A percentile compares a stretch with the other conserved stretches of the same genome.
Evolutionary conservation across 2,888 invertebrate species (phyloP).

Genomic region (Eristalinus sepulchralis): DNA sequence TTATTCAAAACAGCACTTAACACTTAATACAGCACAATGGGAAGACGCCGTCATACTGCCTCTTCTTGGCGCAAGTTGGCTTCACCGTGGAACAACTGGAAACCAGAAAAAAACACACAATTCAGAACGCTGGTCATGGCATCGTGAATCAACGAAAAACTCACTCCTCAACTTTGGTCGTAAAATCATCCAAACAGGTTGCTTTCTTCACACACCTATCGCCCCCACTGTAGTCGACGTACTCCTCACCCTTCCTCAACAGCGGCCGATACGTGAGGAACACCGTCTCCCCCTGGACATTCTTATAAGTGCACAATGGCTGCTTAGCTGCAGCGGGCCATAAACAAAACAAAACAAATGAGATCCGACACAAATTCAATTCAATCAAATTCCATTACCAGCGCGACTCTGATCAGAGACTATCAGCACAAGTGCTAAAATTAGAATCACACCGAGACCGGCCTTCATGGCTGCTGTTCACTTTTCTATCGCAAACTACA

Average conservation of each 20-base stretch:
- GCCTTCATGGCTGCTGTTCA: constrained; percentile 25
- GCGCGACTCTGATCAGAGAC: constrained; percentile 18
- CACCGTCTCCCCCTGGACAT: constrained; percentile 76
- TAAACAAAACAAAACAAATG: not conserved
- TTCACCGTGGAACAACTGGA: constrained; percentile 51
- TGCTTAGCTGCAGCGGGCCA: constrained; percentile 73
- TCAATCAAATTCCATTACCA: constrained; percentile 26
- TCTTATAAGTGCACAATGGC: constrained; percentile 77
- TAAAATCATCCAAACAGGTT: constrained; percentile 76
- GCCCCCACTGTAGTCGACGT: constrained; percentile 77
- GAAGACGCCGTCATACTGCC: constrained; percentile 77
- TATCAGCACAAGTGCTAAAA: constrained; percentile 38
- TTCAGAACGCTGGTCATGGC: not conserved
- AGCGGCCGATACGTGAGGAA: constrained; percentile 77
- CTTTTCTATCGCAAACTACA: not conserved
- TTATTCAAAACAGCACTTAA: constrained; percentile 54
- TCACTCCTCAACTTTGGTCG: constrained; percentile 77
- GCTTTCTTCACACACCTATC: constrained; percentile 77
- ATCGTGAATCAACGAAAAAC: constrained; percentile 44
- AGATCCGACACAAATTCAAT: not conserved
- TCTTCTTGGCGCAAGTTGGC: constrained; percentile 75
- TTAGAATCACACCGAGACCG: constrained; percentile 7
- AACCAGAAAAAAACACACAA: not conserved
- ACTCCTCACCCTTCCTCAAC: constrained; percentile 76
- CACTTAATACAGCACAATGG: constrained; percentile 78